These are phyloP conservation scores for Microtus richardsoni DNA, from an alignment of 2,113 vertebrate genomes.

Conservation along the genomic window DNA sequence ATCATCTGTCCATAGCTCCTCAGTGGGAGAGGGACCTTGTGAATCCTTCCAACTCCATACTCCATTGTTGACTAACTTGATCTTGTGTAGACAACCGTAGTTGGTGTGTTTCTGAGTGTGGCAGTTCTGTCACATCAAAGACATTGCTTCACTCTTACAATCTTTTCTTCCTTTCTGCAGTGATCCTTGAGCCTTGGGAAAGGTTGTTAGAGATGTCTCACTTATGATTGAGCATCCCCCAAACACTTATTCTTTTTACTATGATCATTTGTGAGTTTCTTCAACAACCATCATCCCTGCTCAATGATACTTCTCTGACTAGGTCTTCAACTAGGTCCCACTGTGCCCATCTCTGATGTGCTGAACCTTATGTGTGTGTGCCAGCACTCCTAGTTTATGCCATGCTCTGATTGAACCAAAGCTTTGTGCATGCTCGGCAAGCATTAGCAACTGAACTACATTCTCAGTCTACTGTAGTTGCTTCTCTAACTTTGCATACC, in stretches of 20 bases:
- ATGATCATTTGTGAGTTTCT: neutral
- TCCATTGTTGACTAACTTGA: neutral
- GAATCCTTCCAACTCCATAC: neutral
- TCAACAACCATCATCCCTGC: neutral
- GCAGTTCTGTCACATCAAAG: neutral
- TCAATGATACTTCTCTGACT: neutral
- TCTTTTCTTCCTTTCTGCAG: neutral
- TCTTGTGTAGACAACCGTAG: neutral
- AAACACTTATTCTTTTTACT: neutral
- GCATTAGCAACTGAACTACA: neutral
- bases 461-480: neutral
- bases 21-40: no score
- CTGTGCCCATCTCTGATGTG: no score
- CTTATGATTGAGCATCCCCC: neutral
- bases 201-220: neutral
- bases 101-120: no score
- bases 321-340: neutral
- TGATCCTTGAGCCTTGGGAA: neutral
- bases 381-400: neutral
- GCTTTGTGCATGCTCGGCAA: neutral
- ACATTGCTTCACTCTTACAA: neutral
- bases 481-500: neutral
- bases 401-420: neutral
- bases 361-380: neutral
- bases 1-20: neutral